These are phyloP conservation scores for Elegia similella DNA, from an alignment of 2,888 invertebrate genomes.

Conservation along the genomic window DNA sequence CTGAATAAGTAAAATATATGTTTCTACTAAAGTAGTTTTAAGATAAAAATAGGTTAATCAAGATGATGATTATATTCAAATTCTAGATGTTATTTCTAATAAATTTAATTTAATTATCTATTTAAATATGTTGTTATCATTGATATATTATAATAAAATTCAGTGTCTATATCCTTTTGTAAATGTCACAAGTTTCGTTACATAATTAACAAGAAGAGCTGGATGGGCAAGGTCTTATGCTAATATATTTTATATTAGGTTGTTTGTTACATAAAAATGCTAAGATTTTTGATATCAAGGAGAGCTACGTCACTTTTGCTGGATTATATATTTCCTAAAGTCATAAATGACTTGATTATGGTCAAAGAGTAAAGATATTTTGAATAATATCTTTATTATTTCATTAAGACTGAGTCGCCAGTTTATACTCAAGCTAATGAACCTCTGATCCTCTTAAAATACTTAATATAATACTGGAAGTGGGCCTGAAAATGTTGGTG, in stretches of 20 bases:
- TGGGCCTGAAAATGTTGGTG: no score
- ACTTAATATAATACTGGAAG: no score
- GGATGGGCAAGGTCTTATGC: constrained; percentile 8
- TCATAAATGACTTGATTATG: no score
- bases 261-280: not conserved
- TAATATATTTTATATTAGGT: not conserved
- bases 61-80: not conserved
- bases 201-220: constrained; percentile 6
- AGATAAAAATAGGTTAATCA: no score
- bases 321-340: no score
- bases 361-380: no score
- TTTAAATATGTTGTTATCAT: not conserved
- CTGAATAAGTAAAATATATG: no score
- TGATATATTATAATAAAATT: constrained; percentile 10
- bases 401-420: no score
- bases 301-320: not conserved
- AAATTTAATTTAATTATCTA: not conserved
- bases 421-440: no score
- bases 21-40: no score
- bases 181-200: constrained; percentile 12
- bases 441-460: no score
- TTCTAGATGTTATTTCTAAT: not conserved
- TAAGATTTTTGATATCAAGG: not conserved
- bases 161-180: constrained; percentile 3
- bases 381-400: no score